A percentile compares a stretch with the other conserved stretches of the same genome.
Evolutionary conservation across 2,888 invertebrate species (phyloP).

Genomic region (Dichetophora obliterata): DNA sequence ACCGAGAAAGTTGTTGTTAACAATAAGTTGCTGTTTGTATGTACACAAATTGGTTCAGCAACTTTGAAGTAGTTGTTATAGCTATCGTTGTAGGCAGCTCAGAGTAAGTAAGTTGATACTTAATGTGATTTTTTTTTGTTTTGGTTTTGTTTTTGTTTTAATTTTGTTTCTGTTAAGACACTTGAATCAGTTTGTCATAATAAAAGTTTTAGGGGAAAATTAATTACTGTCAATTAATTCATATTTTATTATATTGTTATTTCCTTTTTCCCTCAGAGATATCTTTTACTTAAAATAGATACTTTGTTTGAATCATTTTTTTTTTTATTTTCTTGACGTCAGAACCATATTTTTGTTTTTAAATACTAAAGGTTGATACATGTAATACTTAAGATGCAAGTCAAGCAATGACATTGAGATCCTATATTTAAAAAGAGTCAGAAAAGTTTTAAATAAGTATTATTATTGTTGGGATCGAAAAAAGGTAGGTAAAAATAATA

Average conservation of each 20-base stretch:
- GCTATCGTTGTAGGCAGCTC: neutral
- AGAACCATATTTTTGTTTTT: no score
- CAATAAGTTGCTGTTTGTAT: neutral
- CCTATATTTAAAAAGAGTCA: no score
- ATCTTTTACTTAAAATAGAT: no score
- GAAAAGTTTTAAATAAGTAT: no score
- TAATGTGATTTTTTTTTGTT: neutral
- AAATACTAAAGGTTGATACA: no score
- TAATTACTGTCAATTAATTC: neutral
- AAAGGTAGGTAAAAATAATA: no score
- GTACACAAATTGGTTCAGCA: neutral
- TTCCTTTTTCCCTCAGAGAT: no score
- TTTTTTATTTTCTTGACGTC: no score
- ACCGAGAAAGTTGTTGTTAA: slow-evolving; percentile 60
- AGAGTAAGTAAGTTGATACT: neutral
- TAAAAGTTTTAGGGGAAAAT: neutral
- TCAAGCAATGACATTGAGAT: neutral
- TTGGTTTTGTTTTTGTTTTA: neutral
- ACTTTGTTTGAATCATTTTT: no score
- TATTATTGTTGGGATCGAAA: no score
- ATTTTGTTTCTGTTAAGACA: neutral
- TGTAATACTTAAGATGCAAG: no score
- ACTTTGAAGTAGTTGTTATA: neutral
- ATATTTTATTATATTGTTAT: neutral
- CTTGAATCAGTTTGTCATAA: neutral